These are phyloP conservation scores for Poecile atricapillus DNA, from an alignment of 2,113 vertebrate species.

Conservation along the genomic window DNA sequence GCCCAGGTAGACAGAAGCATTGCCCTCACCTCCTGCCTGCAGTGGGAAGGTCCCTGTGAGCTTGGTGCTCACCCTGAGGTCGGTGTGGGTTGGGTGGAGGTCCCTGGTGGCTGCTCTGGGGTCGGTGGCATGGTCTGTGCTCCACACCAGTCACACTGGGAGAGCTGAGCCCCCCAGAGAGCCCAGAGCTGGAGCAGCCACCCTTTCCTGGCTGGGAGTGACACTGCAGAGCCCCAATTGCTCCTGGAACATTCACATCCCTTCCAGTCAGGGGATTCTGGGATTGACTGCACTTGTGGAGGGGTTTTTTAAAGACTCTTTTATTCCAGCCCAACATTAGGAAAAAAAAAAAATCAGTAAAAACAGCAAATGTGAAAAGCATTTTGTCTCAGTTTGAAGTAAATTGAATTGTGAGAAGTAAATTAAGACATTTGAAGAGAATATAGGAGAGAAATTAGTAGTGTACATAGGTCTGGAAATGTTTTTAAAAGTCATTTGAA, in stretches of 20 bases:
- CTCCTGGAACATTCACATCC: not conserved
- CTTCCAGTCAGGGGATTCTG: not conserved
- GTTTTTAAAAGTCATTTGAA: not conserved
- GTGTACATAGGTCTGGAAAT: not conserved
- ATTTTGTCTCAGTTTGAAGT: not conserved
- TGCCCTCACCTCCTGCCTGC: not conserved
- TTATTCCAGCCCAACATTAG: not conserved
- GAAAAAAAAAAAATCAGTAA: not conserved
- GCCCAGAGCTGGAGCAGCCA: not conserved
- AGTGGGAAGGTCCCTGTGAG: not conserved
- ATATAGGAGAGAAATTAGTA: not conserved
- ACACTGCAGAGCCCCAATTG: not conserved
- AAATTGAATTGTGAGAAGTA: not conserved
- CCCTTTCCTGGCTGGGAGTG: not conserved
- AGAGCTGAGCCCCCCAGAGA: not conserved
- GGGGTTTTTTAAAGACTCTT: not conserved
- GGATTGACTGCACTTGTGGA: not conserved
- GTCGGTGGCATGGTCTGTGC: not conserved
- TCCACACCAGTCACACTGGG: rapidly evolving
- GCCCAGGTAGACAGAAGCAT: not conserved
- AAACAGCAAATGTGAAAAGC: not conserved
- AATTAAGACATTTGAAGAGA: not conserved
- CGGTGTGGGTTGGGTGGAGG: rapidly evolving
- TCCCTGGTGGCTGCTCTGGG: not conserved
- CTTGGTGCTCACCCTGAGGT: not conserved